Base-by-base conservation (phyloP, 2,888 invertebrate genomes). In the Netelia fuscicornis region DNA sequence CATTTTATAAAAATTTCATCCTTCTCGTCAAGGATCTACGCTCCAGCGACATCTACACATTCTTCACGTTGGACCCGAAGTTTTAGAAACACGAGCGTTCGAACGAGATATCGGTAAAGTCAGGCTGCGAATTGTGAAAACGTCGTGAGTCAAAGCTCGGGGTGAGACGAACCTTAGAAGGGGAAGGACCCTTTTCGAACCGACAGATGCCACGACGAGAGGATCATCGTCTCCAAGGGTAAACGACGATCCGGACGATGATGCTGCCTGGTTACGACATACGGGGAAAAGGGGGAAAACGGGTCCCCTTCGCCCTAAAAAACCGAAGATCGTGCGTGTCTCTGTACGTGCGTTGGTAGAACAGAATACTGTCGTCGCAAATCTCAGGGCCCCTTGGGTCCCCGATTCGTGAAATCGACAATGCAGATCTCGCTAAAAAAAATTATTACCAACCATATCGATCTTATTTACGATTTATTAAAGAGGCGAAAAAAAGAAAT, bases 1-100 rank as follows among this genome's bases (percentile, higher is more conserved):
- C 10, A 6, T 5, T 71, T 30, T 42, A 48, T 17, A 13, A 25
- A 48, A 52, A 30, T 68, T 25, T 11, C 23, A 13, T 11, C 54
- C 37, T 54, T n/a, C 13, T 23, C n/a, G 37, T 48, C 68, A 23
- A 86, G 30, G 30, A 86, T 81, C 58, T 58, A 2, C 56, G 56
- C 78, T 17, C 64, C 11, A 78, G 87, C 82, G 86, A 84, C 85
- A 87, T 86, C 85, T 86, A 76, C 65, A 71, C 71, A 82, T 71
- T 71, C 54, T 65, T 23, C 74, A 20, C 25, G 42, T 3, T 70
- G 72, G 10, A 10, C 23, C 11, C n/a, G 13, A 81, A 79, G 56
- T 58, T 58, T 54, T 52, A 6, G 42, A 30, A 42, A 42, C 23
- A 48, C 25, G 9, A 44, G 56, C 17, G 52, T 64, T 23, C 30